Conservation (phyloP, 1,140 invertebrate genomes). For the Octopus sinensis region DNA sequence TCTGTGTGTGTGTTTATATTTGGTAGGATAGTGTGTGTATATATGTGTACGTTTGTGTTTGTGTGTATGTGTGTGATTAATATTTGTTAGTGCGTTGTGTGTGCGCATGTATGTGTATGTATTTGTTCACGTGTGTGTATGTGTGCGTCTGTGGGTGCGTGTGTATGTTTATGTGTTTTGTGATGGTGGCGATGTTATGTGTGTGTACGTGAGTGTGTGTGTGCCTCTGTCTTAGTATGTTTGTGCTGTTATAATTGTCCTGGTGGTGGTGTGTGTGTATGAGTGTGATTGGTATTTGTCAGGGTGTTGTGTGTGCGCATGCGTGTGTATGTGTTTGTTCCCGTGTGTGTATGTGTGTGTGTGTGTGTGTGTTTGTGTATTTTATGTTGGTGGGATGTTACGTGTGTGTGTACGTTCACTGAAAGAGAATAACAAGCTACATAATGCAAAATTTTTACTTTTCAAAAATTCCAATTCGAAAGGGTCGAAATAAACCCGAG, state of each 20-base stretch:
- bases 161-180: background rate
- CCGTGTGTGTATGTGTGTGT: background rate
- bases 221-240: background rate
- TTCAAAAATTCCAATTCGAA: too few species aligned
- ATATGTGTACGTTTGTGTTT: background rate
- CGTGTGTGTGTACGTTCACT: too few species aligned
- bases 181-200: too few species aligned
- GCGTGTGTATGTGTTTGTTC: background rate
- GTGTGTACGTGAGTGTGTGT: background rate
- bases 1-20: too few species aligned
- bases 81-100: background rate
- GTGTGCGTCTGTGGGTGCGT: background rate
- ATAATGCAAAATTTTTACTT: too few species aligned
- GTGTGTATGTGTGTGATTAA: background rate
- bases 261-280: background rate
- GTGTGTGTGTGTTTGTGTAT: background rate
- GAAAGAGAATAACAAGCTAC: too few species aligned
- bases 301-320: background rate
- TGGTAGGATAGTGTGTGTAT: background rate
- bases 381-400: too few species aligned
- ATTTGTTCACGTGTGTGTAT: constrained; percentile 15
- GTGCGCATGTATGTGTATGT: constrained; percentile 18
- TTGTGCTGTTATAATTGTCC: too few species aligned
- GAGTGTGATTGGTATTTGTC: background rate
- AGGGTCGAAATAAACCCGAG: too few species aligned